Evolutionary conservation across 1,140 invertebrate species (phyloP).

Genomic region (Drosophila mauritiana): DNA sequence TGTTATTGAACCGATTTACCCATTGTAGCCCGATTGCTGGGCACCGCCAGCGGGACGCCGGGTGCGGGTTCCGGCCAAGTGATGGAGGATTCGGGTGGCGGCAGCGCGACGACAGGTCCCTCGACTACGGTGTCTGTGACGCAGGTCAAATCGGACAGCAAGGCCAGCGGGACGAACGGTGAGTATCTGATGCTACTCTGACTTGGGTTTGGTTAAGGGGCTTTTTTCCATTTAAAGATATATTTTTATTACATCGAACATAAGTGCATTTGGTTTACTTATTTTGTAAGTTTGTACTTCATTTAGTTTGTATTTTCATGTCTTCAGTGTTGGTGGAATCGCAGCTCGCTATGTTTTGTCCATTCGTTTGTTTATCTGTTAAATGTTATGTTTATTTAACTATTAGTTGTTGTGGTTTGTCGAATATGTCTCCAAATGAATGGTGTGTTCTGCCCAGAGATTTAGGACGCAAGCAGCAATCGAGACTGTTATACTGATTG

Average conservation of each 20-base stretch:
- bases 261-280: neutral
- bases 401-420: conserved; percentile 44
- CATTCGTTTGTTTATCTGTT: neutral
- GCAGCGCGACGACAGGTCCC: conserved; percentile 22
- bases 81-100: conserved; percentile 57
- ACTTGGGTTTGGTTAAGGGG: neutral
- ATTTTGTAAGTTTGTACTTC: neutral
- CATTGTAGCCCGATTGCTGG: conserved; percentile 63
- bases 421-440: conserved; percentile 81
- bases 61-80: conserved; percentile 54
- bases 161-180: conserved; percentile 63
- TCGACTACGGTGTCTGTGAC: conserved; percentile 63
- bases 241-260: no score
- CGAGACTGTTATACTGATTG: conserved; percentile 55
- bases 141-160: conserved; percentile 72
- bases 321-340: neutral
- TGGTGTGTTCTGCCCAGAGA: conserved; percentile 31
- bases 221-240: neutral
- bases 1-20: neutral
- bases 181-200: conserved; percentile 19
- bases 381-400: conserved; percentile 6
- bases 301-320: neutral
- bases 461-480: neutral
- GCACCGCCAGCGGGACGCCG: conserved; percentile 48
- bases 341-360: neutral